A percentile compares a stretch with the other conserved stretches of the same genome.
phyloP scores from a whole-genome alignment of 2,797 vertebrate species.

The Myripristis murdjan region DNA sequence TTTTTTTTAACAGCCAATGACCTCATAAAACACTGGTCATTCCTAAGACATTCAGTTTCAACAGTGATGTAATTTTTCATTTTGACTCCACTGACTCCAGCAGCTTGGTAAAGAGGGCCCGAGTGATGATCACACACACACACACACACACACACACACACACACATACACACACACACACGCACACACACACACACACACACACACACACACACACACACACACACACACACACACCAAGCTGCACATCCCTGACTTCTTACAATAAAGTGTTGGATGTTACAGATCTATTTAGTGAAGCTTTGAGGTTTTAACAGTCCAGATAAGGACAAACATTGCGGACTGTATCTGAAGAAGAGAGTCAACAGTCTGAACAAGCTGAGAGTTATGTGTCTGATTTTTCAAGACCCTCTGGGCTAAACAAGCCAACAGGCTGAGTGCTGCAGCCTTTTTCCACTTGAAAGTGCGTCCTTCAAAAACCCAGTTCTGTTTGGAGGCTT shows the following conservation, averaged over 20 bases:
- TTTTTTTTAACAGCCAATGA: too few species aligned
- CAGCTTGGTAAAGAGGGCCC: too few species aligned
- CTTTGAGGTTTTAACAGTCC: conserved; percentile 30
- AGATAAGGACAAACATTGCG: conserved; percentile 19
- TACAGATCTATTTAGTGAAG: conserved; percentile 58
- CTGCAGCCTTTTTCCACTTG: conserved; percentile 32
- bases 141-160: too few species aligned
- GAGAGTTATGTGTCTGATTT: background rate
- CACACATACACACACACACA: too few species aligned
- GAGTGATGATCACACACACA: too few species aligned
- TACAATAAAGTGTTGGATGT: conserved; percentile 47
- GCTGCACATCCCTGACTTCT: conserved; percentile 20
- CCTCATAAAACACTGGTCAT: too few species aligned
- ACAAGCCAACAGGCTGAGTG: conserved; percentile 1
- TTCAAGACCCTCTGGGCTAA: background rate
- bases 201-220: too few species aligned
- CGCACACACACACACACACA: too few species aligned
- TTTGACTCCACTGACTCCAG: too few species aligned
- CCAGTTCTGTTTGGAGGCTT: conserved; percentile 41
- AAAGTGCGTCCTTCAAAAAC: conserved; percentile 54
- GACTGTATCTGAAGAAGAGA: conserved; percentile 1
- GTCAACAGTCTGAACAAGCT: background rate
- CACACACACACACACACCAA: too few species aligned
- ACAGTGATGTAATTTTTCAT: too few species aligned
- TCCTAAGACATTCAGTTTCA: too few species aligned